phyloP scores from a whole-genome alignment of 2,797 vertebrate genomes.

The Lepilemur ruficaudatus region DNA sequence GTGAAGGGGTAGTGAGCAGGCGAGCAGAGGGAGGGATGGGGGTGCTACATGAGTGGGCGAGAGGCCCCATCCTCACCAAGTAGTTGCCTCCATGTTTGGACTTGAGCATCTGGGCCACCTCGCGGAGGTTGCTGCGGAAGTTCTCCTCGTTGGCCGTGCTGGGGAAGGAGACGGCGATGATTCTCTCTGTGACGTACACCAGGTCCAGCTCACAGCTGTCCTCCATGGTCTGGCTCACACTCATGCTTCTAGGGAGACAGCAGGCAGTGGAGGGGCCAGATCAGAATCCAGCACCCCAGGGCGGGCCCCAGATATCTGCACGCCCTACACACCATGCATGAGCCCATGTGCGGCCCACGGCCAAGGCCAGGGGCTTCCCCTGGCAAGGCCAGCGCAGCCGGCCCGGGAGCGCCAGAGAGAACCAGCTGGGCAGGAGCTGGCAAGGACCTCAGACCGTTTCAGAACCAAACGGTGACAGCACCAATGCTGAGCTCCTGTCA shows the following conservation, averaged over 20 bases:
- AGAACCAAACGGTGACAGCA: background rate
- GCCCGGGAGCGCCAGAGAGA: accelerated
- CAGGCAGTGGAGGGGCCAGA: background rate
- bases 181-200: slow-evolving; percentile 97
- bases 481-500: background rate
- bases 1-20: background rate
- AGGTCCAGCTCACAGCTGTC: slow-evolving; percentile 97
- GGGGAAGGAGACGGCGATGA: slow-evolving; percentile 96
- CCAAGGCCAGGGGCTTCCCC: background rate
- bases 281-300: background rate
- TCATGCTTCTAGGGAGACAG: slow-evolving; percentile 87
- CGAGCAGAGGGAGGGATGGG: background rate
- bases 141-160: slow-evolving; percentile 91
- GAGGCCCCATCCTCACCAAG: slow-evolving; percentile 85
- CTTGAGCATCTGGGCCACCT: slow-evolving; percentile 97
- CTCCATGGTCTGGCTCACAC: slow-evolving; percentile 90
- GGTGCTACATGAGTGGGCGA: background rate
- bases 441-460: background rate
- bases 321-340: accelerated
- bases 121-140: slow-evolving; percentile 93
- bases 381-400: background rate
- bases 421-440: background rate
- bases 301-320: background rate
- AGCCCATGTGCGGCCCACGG: background rate
- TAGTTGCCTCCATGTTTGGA: slow-evolving; percentile 98